Evolutionary conservation across 2,797 vertebrate species (phyloP).

Genomic region (Limosa lapponica): DNA sequence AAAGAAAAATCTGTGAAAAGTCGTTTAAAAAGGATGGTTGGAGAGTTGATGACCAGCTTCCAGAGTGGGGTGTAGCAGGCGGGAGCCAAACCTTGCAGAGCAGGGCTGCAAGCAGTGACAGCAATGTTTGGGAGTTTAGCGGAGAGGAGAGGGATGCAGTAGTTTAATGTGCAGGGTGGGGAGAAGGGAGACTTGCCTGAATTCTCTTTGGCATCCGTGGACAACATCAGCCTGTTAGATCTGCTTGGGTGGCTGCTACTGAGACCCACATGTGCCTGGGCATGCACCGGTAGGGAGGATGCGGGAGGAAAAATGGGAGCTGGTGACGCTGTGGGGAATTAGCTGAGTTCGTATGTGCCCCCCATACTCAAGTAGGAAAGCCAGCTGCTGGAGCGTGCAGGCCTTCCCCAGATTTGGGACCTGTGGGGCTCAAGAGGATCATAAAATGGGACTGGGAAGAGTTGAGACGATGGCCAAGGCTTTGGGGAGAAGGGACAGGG

Average conservation of each 20-base stretch:
- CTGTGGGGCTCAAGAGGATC: background rate
- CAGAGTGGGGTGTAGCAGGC: rapidly evolving
- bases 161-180: background rate
- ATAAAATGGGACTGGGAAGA: background rate
- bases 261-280: background rate
- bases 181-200: background rate
- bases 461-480: background rate
- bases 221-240: background rate
- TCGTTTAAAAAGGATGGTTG: background rate
- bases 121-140: too few species aligned
- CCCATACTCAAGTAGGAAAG: background rate
- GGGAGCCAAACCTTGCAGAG: background rate
- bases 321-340: background rate
- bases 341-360: background rate
- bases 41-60: background rate
- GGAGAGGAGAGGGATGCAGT: background rate
- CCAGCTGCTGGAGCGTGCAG: background rate
- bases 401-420: background rate
- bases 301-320: rapidly evolving
- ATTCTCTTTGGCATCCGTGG: background rate
- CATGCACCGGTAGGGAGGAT: background rate
- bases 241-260: background rate
- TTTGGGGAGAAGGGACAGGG: background rate
- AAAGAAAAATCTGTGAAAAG: background rate
- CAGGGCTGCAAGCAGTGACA: background rate